A percentile compares a stretch with the other conserved stretches of the same genome.
phyloP scores from a whole-genome alignment of 2,888 invertebrate genomes.

The Yponomeuta evonymella region DNA sequence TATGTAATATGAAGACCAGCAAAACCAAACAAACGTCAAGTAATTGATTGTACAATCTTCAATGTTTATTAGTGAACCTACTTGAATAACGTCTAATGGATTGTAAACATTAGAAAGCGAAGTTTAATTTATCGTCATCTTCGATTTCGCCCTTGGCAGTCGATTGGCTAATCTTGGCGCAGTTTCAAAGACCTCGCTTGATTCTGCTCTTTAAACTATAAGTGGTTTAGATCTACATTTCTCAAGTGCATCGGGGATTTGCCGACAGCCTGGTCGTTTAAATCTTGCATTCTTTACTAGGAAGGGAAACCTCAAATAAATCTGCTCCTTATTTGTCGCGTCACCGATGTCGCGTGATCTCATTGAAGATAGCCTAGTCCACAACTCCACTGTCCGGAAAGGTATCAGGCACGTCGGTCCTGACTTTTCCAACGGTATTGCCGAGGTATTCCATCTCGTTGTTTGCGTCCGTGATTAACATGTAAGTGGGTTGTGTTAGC shows the following conservation, averaged over 20 bases:
- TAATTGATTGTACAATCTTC: not conserved
- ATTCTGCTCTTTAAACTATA: slow-evolving; percentile 10
- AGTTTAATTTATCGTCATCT: slow-evolving; percentile 25
- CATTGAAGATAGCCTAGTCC: not conserved
- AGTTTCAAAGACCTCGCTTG: slow-evolving; percentile 34
- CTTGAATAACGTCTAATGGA: slow-evolving; percentile 3
- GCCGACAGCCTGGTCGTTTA: not conserved
- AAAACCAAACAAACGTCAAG: not conserved
- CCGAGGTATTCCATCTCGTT: slow-evolving; percentile 26
- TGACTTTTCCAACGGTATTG: slow-evolving; percentile 6
- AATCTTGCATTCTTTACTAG: not conserved
- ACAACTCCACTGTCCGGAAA: not conserved
- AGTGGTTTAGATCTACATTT: slow-evolving; percentile 3
- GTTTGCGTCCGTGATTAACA: slow-evolving; percentile 28
- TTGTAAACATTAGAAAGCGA: slow-evolving; percentile 22
- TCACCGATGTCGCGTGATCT: slow-evolving; percentile 1
- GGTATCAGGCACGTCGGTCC: not conserved
- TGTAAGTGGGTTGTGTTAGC: slow-evolving; percentile 44
- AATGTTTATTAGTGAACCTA: not conserved
- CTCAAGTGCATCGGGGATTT: not conserved
- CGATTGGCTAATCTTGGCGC: slow-evolving; percentile 44
- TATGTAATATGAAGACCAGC: not conserved
- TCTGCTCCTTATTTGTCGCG: slow-evolving; percentile 10
- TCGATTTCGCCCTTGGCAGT: slow-evolving; percentile 43
- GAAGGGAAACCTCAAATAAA: slow-evolving; percentile 7